phyloP scores from a whole-genome alignment of 2,113 vertebrate species.

The Muscicapa adusta region DNA sequence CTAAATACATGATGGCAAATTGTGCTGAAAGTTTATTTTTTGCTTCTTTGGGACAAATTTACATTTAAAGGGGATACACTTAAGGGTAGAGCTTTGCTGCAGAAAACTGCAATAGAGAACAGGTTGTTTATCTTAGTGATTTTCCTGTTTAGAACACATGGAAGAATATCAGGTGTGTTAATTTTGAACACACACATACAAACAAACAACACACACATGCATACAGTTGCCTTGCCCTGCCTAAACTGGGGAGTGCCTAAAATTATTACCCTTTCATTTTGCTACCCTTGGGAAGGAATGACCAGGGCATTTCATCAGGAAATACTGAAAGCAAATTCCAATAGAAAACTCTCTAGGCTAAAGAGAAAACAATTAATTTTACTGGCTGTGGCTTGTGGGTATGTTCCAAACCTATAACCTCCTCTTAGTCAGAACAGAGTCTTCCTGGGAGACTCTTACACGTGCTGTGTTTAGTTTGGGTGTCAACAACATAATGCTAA shows the following conservation, averaged over 20 bases:
- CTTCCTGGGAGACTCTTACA: neutral
- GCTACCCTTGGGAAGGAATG: neutral
- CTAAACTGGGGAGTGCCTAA: neutral
- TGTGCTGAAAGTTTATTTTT: neutral
- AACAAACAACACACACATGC: neutral
- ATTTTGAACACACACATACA: neutral
- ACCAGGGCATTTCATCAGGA: neutral
- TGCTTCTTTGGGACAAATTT: neutral
- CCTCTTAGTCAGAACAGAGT: neutral
- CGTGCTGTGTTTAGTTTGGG: neutral
- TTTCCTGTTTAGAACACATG: constrained; percentile 49
- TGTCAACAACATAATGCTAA: neutral
- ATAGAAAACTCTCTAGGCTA: neutral
- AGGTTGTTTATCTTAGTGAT: constrained; percentile 22
- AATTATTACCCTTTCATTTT: constrained; percentile 21
- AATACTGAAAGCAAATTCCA: neutral
- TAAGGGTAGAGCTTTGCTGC: neutral
- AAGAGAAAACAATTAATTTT: constrained; percentile 17
- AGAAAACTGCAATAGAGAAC: constrained; percentile 6
- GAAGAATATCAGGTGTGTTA: neutral
- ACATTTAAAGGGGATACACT: neutral
- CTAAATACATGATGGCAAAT: neutral
- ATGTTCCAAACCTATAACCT: neutral
- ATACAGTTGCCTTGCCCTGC: neutral
- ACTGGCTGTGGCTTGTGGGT: neutral